Base-by-base conservation (phyloP, 23 tunicate species). In the Ciona savignyi region DNA sequence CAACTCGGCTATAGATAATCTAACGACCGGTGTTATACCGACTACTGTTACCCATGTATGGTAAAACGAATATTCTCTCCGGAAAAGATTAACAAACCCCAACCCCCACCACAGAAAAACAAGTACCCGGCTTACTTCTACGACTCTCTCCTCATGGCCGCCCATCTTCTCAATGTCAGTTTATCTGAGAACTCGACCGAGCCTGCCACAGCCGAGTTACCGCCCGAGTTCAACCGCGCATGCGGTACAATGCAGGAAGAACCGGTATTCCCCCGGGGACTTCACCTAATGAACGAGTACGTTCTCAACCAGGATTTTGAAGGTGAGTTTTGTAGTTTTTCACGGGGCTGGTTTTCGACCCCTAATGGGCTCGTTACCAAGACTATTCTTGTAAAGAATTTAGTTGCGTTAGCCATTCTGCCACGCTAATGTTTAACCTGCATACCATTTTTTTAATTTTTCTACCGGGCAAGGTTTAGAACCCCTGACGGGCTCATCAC, bases 51-150 rank as follows among this genome's bases (percentile, higher is more conserved):
- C 56, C 56, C 56, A 42, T 6, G 11, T 15, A 42, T 15, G 15
- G 9, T 9, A 42, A 42, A 42, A 42, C 15, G 15, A 42, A 42
- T 42, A 42, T 42, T 42, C 56, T 6, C 15, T 42, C 56, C 9
- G 9, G 9, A 42, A 42, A 9, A 9, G 56, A 6, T 42, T 42
- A 42, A 42, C 56, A 6, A 42, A 42, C 56, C 56, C 56, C 15
- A 66, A 4, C 66, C n/a, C 30, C 28, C 56, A 66, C 35, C 28
- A 27, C 71, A 88, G 96, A 77, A 82, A 76, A 88, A 88, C 76
- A 74, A 35, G 34, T 88, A 76, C 62, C 96, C 96, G 11, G 96
- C 96, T 24, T 77, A 74, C 32, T 73, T 88, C 29, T 71, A 88
- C 77, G 96, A 88, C 67, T 70, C 87, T 63, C 75, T 88, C 22